Percentiles rank a stretch among this genome's conserved stretches.
phyloP scores from a whole-genome alignment of 2,797 vertebrate species.

The Premnoplex brunnescens region DNA sequence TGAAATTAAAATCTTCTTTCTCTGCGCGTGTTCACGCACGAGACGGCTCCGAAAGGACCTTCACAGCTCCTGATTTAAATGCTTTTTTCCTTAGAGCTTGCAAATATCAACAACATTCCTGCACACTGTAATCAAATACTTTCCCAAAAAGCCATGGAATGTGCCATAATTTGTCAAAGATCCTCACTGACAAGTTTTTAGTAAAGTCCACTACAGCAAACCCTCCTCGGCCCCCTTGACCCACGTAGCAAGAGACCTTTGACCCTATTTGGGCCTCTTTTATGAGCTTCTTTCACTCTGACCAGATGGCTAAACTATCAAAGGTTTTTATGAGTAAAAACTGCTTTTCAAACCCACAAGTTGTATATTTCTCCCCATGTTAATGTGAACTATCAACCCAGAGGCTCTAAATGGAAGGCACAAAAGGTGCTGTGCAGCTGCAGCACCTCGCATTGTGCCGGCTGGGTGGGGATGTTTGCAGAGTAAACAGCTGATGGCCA shows the following conservation, averaged over 20 bases:
- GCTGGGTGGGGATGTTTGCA: slow-evolving; percentile 65
- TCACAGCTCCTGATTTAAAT: background rate
- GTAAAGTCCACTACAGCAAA: slow-evolving; percentile 90
- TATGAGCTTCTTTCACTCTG: slow-evolving; percentile 90
- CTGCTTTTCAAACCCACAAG: slow-evolving; percentile 84
- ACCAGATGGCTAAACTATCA: slow-evolving; percentile 99
- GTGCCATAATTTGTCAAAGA: slow-evolving; percentile 94
- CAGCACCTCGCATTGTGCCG: slow-evolving; percentile 42
- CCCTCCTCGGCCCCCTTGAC: slow-evolving; percentile 90
- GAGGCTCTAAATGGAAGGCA: slow-evolving; percentile 71
- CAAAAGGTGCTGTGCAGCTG: slow-evolving; percentile 73
- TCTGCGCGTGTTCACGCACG: background rate
- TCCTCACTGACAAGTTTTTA: slow-evolving; percentile 91
- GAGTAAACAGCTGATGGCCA: slow-evolving; percentile 77
- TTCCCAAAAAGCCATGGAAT: slow-evolving; percentile 84
- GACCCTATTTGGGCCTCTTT: slow-evolving; percentile 95
- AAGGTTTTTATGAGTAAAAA: slow-evolving; percentile 98
- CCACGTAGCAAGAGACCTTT: slow-evolving; percentile 91
- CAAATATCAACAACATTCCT: slow-evolving; percentile 81
- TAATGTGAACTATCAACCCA: slow-evolving; percentile 74
- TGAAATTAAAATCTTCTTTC: background rate
- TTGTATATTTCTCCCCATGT: slow-evolving; percentile 76
- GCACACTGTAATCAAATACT: slow-evolving; percentile 89
- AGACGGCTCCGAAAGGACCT: background rate
- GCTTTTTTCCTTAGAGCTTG: slow-evolving; percentile 35